A percentile compares a stretch with the other conserved stretches of the same genome.
These are phyloP conservation scores for Neuroscelio doddi DNA, from an alignment of 2,888 invertebrate genomes.

Conservation along the genomic window DNA sequence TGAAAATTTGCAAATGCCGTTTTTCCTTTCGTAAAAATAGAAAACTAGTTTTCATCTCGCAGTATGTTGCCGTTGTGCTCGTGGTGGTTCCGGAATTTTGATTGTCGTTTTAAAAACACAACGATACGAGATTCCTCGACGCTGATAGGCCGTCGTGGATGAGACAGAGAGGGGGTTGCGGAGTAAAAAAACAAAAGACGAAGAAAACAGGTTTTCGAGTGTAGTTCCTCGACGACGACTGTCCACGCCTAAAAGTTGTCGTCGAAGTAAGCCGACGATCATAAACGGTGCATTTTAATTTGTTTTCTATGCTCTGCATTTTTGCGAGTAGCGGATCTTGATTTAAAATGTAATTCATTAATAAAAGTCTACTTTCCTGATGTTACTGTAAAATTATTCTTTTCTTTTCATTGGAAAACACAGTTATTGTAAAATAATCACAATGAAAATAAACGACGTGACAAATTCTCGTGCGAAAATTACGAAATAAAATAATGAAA, in stretches of 20 bases:
- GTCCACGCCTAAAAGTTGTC: conserved; percentile 28
- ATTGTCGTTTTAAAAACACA: conserved; percentile 42
- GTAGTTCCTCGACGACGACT: conserved; percentile 41
- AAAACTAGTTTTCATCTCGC: conserved; percentile 3
- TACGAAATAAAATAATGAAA: too few species aligned
- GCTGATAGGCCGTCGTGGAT: conserved; percentile 33
- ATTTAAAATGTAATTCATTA: too few species aligned
- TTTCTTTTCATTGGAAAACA: too few species aligned
- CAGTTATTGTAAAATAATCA: too few species aligned
- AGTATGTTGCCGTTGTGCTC: conserved; percentile 10
- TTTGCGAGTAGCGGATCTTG: too few species aligned
- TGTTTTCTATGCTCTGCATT: conserved; percentile 32
- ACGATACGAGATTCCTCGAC: conserved; percentile 32
- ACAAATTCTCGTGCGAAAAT: too few species aligned
- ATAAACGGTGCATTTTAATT: conserved; percentile 31
- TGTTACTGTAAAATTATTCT: too few species aligned
- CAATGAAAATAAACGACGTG: too few species aligned
- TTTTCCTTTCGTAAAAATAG: not conserved
- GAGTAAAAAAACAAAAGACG: conserved; percentile 45
- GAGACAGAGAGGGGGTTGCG: conserved; percentile 33
- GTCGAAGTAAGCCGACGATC: conserved; percentile 4
- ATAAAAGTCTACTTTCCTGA: too few species aligned
- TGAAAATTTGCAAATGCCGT: not conserved
- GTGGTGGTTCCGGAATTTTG: conserved; percentile 41
- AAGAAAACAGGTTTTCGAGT: conserved; percentile 47